Base-by-base conservation (phyloP, 2,888 invertebrate species). In the Galerucella nymphaeae region DNA sequence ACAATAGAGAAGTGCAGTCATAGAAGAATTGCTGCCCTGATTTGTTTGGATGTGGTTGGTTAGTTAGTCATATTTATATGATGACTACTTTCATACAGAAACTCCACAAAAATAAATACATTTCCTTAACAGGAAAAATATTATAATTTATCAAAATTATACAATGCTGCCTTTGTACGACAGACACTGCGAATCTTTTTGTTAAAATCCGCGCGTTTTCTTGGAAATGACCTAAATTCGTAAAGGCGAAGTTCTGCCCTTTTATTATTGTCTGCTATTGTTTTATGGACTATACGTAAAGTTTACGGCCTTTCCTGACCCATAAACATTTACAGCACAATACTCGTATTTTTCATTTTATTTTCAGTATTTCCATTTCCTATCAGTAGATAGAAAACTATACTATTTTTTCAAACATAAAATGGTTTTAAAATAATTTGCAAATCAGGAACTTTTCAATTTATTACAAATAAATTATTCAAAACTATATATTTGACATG, bases 281-380 rank as follows among this genome's bases (percentile, higher is more conserved):
- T 62, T 62, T 62, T 62, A 42, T 42, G 42, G 61, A 62, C 18
- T 62, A 41, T 18, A 16, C 42, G 41, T 42, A 41, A 62, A 61
- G 38, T 38, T 42, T 62, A 62, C 18, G 13, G 38, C 38, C 41
- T 42, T 58, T 23, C 58, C 16, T 42, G 61, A 42, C 61, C 61
- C 42, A 62, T 62, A 62, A 62, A 62, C 61, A 62, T 62, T 62
- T 42, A 62, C 61, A 42, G 42, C 61, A 38, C 5, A 42, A 62
- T 62, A 62, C 61, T 62, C 16, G 14, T 38, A 8, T 30, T 30
- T 30, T 30, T 30, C 5, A 30, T 61, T 62, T 62, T 62, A 42
- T 62, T 62, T 42, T 42, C 61, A 38, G 42, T 62, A 42, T 62
- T 42, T 62, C 16, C 61, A 62, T 62, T 62, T 53, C 53, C 53